phyloP scores from a whole-genome alignment of 2,113 vertebrate genomes.

The Takifugu flavidus region DNA sequence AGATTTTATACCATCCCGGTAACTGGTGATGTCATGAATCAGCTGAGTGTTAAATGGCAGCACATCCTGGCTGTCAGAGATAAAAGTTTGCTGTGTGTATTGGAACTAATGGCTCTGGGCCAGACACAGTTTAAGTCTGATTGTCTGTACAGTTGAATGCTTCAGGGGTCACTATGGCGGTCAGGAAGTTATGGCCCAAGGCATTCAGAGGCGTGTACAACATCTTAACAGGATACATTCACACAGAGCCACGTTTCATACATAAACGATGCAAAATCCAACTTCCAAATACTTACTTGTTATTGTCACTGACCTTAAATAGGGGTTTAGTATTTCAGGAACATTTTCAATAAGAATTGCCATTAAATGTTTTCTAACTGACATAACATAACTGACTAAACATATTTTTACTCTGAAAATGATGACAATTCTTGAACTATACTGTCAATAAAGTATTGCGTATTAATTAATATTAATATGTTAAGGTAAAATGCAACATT shows the following conservation, averaged over 20 bases:
- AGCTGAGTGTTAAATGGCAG: no score
- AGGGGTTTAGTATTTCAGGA: no score
- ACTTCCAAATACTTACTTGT: neutral
- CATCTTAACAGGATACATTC: conserved; percentile 5
- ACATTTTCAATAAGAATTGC: no score
- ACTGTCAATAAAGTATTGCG: no score
- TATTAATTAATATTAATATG: no score
- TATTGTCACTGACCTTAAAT: neutral
- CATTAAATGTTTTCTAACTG: no score
- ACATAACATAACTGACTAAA: no score
- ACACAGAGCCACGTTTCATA: neutral
- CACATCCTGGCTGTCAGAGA: neutral
- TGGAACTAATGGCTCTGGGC: conserved; percentile 17
- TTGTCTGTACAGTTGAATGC: conserved; percentile 31
- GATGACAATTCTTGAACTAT: no score
- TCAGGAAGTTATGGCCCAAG: conserved; percentile 32
- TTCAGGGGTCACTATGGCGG: conserved; percentile 50
- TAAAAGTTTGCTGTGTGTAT: neutral
- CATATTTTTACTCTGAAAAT: no score
- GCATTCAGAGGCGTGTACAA: conserved; percentile 40
- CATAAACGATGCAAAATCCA: neutral
- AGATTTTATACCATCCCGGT: no score
- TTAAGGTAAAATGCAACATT: no score
- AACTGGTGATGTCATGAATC: no score
- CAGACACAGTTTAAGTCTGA: conserved; percentile 43